Base-by-base conservation (phyloP, 2,797 vertebrate species). In the Anomalospiza imberbis region DNA sequence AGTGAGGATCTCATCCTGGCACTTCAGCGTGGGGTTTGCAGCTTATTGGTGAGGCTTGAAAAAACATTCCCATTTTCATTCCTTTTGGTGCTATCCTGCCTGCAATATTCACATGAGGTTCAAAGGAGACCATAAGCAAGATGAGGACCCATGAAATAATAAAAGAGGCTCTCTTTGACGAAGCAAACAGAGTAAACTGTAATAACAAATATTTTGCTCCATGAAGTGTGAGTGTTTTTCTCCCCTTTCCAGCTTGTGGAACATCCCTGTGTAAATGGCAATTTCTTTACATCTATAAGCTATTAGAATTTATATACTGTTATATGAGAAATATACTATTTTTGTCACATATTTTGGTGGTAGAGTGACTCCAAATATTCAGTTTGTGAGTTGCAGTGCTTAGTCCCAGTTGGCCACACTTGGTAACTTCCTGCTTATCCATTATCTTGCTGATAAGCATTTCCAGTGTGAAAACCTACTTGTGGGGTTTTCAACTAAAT, bases 401-500 rank as follows among this genome's bases (percentile, higher is more conserved):
- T 75, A 53, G 10, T 51, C 34, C 26, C 62, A 18, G 4, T 8
- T 78, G 51, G 51, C 42, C 70, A 68, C 22, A 48, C 31, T 53
- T 72, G 34, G 29, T 47, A 83, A n/a, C 17, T 57, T 80, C 28
- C 34, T 57, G 18, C n/a, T 80, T 80, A 60, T 28, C 14, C 40
- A 48, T 66, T 67, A 36, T 72, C 34, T 22, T 19, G 6, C 42
- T 65, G 28, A 83, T 71, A 53, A 67, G 28, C 11, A 48, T 85
- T 94, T 85, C 45, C 54, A 89, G 29, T 48, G 53, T 85, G 68
- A 88, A 91, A 91, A 91, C 5, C 24, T 60, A 24, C 36, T 81
- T 72, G 24, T 25, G 24, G 9, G 2, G 21, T 65, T 92, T 95
- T 92, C 72, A 87, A 9, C 53, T 67, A 71, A 89, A 53, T 61